Conservation (phyloP, 2,888 invertebrate genomes). For the Adelognathus sp. region DNA sequence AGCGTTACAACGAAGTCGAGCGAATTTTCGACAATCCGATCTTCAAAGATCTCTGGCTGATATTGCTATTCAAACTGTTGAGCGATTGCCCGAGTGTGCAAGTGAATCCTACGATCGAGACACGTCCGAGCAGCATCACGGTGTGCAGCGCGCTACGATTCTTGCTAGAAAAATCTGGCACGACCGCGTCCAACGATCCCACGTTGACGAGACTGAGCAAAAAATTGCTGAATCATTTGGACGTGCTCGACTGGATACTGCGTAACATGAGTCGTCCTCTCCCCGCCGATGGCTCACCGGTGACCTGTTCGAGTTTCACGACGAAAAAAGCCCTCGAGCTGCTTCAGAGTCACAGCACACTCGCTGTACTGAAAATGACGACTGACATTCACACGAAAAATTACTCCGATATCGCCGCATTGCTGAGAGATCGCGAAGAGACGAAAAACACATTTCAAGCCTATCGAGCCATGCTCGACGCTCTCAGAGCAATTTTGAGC, state of each 20-base stretch:
- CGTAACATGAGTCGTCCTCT: slow-evolving; percentile 38
- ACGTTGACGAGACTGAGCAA: slow-evolving; percentile 61
- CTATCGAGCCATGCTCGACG: slow-evolving; percentile 69
- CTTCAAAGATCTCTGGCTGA: slow-evolving; percentile 72
- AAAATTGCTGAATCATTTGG: slow-evolving; percentile 64
- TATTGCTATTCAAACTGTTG: slow-evolving; percentile 70
- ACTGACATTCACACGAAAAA: slow-evolving; percentile 72
- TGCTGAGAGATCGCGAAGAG: slow-evolving; percentile 65
- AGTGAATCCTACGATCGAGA: slow-evolving; percentile 54
- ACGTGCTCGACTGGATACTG: slow-evolving; percentile 70
- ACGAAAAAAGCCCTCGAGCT: slow-evolving; percentile 68
- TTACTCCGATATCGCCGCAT: slow-evolving; percentile 62
- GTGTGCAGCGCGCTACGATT: slow-evolving; percentile 69
- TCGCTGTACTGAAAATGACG: slow-evolving; percentile 71
- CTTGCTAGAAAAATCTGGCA: slow-evolving; percentile 67
- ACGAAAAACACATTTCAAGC: slow-evolving; percentile 67
- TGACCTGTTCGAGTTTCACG: slow-evolving; percentile 58
- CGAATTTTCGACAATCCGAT: slow-evolving; percentile 65
- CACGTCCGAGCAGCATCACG: slow-evolving; percentile 52
- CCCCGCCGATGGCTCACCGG: neutral
- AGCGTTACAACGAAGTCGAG: slow-evolving; percentile 64
- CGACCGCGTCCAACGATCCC: slow-evolving; percentile 57
- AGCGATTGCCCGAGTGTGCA: slow-evolving; percentile 63
- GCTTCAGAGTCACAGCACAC: slow-evolving; percentile 66
- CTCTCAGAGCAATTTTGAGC: slow-evolving; percentile 70